Evolutionary conservation across 35 echinoderm and acorn worm genomes (phyloP).

Genomic region (Nesometra sesokonis): DNA sequence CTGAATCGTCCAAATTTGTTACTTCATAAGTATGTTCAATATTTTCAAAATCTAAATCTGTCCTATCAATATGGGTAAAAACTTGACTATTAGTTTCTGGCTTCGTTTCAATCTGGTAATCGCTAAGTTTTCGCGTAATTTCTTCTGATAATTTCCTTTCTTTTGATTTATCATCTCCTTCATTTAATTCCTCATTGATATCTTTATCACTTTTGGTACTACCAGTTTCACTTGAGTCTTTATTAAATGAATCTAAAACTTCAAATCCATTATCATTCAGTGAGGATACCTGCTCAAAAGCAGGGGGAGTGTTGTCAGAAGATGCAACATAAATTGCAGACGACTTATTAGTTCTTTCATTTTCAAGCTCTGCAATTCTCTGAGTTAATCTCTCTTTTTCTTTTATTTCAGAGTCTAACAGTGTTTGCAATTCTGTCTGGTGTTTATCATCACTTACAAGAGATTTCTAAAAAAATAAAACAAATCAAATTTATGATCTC

Average conservation of each 20-base stretch:
- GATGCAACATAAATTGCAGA: background rate
- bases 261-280: background rate
- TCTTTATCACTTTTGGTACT: no score
- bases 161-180: background rate
- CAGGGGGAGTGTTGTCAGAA: background rate
- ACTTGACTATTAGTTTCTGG: background rate
- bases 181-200: no score
- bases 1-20: background rate
- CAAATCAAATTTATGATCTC: background rate
- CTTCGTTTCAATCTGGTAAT: background rate
- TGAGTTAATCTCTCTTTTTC: background rate
- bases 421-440: background rate
- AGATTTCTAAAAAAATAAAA: background rate
- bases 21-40: background rate
- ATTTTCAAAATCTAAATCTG: background rate
- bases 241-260: no score
- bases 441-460: background rate
- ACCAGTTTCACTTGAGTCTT: no score
- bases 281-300: background rate
- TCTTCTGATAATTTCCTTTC: background rate
- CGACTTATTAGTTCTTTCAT: background rate
- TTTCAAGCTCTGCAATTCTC: background rate
- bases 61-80: background rate
- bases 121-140: background rate
- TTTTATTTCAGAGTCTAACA: background rate